phyloP scores from a whole-genome alignment of 2,797 vertebrate genomes.

The Enteromius thamalakanensis region DNA sequence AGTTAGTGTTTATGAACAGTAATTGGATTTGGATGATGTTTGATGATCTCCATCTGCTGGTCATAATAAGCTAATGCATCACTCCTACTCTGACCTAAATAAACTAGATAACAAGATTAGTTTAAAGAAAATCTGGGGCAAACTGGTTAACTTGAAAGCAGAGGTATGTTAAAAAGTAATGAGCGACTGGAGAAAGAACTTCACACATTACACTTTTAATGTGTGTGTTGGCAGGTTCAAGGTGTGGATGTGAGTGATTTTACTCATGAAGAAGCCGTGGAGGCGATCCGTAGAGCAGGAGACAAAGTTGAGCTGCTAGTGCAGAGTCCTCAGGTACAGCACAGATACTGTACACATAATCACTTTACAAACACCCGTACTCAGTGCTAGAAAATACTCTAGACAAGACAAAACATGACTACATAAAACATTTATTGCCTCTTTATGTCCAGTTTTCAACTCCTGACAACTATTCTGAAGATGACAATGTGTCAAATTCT shows the following conservation, averaged over 20 bases:
- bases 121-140: slow-evolving; percentile 13
- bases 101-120: slow-evolving; percentile 17
- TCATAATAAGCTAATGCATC: slow-evolving; percentile 11
- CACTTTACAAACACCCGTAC: neutral
- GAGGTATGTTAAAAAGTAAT: slow-evolving; percentile 4
- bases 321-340: slow-evolving; percentile 86
- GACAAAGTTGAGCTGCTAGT: slow-evolving; percentile 90
- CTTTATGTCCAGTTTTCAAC: slow-evolving; percentile 10
- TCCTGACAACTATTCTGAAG: neutral
- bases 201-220: slow-evolving; percentile 20
- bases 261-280: slow-evolving; percentile 95
- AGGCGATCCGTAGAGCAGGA: slow-evolving; percentile 93
- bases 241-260: slow-evolving; percentile 91
- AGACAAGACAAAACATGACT: neutral
- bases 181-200: slow-evolving; percentile 1
- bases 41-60: slow-evolving; percentile 49
- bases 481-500: slow-evolving; percentile 26
- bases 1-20: slow-evolving; percentile 51
- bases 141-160: slow-evolving; percentile 7
- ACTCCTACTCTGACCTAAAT: slow-evolving; percentile 15
- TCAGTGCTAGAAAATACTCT: neutral
- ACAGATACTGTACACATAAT: neutral
- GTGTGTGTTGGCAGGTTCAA: slow-evolving; percentile 81
- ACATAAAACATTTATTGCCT: neutral
- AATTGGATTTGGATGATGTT: slow-evolving; percentile 42